phyloP scores from a whole-genome alignment of 2,888 invertebrate genomes.

The Aphidoletes aphidimyza region DNA sequence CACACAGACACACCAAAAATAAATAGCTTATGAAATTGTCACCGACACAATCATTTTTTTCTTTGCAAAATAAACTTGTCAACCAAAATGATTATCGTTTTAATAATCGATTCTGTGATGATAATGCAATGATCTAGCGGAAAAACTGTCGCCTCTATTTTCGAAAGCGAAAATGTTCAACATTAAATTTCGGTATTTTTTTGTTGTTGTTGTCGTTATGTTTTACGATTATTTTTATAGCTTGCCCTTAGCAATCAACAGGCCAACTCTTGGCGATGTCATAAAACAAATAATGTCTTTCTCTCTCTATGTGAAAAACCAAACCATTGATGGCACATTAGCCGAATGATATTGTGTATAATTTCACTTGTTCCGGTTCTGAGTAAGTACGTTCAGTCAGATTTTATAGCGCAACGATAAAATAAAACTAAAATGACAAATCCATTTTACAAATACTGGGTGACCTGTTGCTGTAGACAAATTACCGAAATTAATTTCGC shows the following conservation, averaged over 20 bases:
- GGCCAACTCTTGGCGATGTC: neutral
- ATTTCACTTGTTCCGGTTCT: slow-evolving; percentile 45
- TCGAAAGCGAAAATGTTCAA: neutral
- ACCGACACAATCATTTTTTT: neutral
- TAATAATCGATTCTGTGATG: too few relatives aligned
- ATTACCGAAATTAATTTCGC: slow-evolving; percentile 3
- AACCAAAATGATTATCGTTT: neutral
- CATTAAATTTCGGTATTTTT: slow-evolving; percentile 51
- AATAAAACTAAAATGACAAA: neutral
- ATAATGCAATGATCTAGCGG: too few relatives aligned
- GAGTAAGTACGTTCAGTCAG: neutral
- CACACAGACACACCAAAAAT: slow-evolving; percentile 7
- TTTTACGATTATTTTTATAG: slow-evolving; percentile 53
- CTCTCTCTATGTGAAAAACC: too few relatives aligned
- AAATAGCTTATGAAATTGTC: slow-evolving; percentile 3
- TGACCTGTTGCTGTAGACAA: slow-evolving; percentile 5
- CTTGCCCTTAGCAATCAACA: slow-evolving; percentile 23
- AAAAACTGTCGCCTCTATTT: neutral
- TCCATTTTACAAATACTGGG: neutral
- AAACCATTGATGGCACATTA: neutral
- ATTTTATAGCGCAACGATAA: slow-evolving; percentile 18
- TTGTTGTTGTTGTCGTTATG: neutral
- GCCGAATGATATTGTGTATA: neutral
- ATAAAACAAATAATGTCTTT: slow-evolving; percentile 47
- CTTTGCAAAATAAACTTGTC: neutral